Evolutionary conservation across 2,888 invertebrate species (phyloP), one percentile per base, ranked within the genome.

Genomic region (Watsonalla cultraria): DNA sequence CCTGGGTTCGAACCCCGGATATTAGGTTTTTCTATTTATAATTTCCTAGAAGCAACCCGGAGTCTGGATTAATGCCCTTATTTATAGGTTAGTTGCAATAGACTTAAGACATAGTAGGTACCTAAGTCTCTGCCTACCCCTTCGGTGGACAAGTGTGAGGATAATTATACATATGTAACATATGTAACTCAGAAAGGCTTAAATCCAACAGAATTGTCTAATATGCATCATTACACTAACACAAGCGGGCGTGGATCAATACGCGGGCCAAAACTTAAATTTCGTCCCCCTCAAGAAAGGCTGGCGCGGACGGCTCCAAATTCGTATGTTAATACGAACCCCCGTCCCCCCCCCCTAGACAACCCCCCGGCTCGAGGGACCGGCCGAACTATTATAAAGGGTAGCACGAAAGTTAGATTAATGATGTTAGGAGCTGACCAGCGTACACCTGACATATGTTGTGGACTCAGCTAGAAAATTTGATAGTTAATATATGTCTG

Each of bases 321-420:
- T 89, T 89, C 89, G 89, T 90, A 90, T 90, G 90, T 88, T 90
- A 90, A 90, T 90, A 82, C 76, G 76, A 68, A 65, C 71, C 72
- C 68, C 60, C 67, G 71, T 67, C 67, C 68, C 61, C 65, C 59
- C 59, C 58, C 54, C 58, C 66, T 75, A 71, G 74, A 72, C 69
- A 66, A 70, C 66, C 57, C 72, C 66, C 66, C 69, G 72, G 68
- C 82, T 77, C 79, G 77, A 74, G 79, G 84, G 86, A 82, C 77
- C 82, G 78, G 79, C 84, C 86, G 86, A 91, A 91, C 91, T 91
- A 91, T 91, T 90, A 89, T 90, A 90, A 90, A 90, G 90, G 90
- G 90, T 89, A 90, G 90, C 88, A 85, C 86, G 89, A 90, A 90
- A 90, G 90, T 90, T 90, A 91, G 91, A 91, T 91, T 91, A 90